Evolutionary conservation across 2,113 vertebrate species (phyloP).

Genomic region (Parotia lawesii): DNA sequence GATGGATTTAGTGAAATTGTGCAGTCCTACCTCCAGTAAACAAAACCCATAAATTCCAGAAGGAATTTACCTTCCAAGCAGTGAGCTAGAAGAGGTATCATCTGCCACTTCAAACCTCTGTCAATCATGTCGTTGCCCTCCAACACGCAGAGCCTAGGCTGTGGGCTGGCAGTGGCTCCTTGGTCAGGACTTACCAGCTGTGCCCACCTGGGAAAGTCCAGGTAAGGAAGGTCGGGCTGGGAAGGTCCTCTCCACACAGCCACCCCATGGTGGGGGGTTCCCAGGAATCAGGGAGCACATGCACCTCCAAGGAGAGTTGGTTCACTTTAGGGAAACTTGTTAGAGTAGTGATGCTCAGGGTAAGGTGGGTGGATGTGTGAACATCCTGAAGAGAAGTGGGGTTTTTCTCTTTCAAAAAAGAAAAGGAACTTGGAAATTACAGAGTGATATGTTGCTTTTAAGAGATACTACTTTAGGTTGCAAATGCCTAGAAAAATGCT

Average conservation of each 20-base stretch:
- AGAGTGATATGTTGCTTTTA: rapidly evolving
- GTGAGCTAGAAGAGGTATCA: neutral
- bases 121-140: rapidly evolving
- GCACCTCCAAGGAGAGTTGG: neutral
- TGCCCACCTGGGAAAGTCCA: too few species aligned
- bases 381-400: neutral
- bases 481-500: neutral
- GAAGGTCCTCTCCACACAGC: neutral
- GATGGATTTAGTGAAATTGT: neutral
- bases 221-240: neutral
- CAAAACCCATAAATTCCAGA: neutral
- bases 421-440: neutral
- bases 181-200: neutral
- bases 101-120: neutral
- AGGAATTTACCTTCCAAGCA: neutral
- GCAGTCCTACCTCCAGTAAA: neutral
- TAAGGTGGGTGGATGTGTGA: neutral
- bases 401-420: neutral
- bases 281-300: neutral
- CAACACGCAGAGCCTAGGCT: neutral
- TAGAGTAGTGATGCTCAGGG: neutral
- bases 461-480: neutral
- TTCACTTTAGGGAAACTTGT: neutral
- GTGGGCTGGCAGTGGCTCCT: neutral
- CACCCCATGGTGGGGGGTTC: neutral